These are phyloP conservation scores for Pedionomus torquatus DNA, from an alignment of 2,113 vertebrate species.

Conservation along the genomic window DNA sequence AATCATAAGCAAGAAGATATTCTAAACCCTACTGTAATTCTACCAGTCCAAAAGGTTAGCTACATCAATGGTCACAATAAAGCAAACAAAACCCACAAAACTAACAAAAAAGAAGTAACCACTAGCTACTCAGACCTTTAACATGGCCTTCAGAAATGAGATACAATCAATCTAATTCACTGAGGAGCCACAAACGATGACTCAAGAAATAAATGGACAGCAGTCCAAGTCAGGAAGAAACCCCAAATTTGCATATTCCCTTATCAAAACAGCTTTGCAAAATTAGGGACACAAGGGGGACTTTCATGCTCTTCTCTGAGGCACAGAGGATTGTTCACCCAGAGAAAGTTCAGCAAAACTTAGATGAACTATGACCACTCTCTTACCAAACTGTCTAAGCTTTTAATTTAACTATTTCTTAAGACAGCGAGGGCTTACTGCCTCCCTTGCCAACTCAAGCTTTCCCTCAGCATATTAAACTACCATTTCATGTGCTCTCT, in stretches of 20 bases:
- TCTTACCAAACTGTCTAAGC: not conserved
- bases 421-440: not conserved
- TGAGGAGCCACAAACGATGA: not conserved
- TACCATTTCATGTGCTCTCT: not conserved
- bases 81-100: not conserved
- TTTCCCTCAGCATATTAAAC: not conserved
- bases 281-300: not conserved
- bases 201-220: not conserved
- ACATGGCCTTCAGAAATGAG: not conserved
- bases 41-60: not conserved
- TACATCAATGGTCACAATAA: not conserved
- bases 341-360: not conserved
- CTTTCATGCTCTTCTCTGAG: not conserved
- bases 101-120: not conserved
- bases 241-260: not conserved
- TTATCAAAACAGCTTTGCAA: conserved; percentile 19
- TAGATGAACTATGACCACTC: not conserved
- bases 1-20: not conserved
- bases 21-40: not conserved
- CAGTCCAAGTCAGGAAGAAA: not conserved
- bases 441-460: not conserved
- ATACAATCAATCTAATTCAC: not conserved
- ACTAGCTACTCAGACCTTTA: not conserved
- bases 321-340: not conserved
- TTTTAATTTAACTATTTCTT: not conserved